Percentiles rank a stretch among this genome's conserved stretches.
These are phyloP conservation scores for Coendou prehensilis DNA, from an alignment of 2,797 vertebrate species.

Conservation along the genomic window DNA sequence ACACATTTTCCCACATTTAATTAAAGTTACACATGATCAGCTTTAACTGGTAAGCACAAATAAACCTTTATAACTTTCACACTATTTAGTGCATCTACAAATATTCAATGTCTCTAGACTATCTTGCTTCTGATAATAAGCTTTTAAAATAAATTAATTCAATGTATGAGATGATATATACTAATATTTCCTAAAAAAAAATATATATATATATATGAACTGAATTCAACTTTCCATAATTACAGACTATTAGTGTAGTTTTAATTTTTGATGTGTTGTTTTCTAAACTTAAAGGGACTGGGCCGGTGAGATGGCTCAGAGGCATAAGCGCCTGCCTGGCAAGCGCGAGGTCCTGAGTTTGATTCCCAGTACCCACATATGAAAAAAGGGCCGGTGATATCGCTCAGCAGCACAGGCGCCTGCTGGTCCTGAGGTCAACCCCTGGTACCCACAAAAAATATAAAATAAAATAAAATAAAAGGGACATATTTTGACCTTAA, in stretches of 20 bases:
- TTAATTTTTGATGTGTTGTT: background rate
- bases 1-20: constrained; percentile 80
- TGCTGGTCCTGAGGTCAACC: too few relatives aligned
- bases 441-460: too few relatives aligned
- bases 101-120: constrained; percentile 54
- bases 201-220: background rate
- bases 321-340: too few relatives aligned
- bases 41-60: constrained; percentile 67
- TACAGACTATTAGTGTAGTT: background rate
- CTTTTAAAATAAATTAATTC: constrained; percentile 54
- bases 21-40: constrained; percentile 80
- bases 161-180: background rate
- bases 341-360: too few relatives aligned
- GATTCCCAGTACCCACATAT: too few relatives aligned
- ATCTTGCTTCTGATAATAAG: constrained; percentile 39
- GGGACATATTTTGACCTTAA: background rate
- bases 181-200: background rate
- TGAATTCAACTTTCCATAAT: background rate
- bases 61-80: constrained; percentile 75
- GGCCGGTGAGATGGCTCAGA: too few relatives aligned
- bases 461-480: background rate
- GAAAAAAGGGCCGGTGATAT: too few relatives aligned
- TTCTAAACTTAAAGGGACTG: background rate
- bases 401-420: too few relatives aligned
- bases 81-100: constrained; percentile 49